phyloP scores from a whole-genome alignment of 1,140 invertebrate genomes.

The Pararge aegeria region DNA sequence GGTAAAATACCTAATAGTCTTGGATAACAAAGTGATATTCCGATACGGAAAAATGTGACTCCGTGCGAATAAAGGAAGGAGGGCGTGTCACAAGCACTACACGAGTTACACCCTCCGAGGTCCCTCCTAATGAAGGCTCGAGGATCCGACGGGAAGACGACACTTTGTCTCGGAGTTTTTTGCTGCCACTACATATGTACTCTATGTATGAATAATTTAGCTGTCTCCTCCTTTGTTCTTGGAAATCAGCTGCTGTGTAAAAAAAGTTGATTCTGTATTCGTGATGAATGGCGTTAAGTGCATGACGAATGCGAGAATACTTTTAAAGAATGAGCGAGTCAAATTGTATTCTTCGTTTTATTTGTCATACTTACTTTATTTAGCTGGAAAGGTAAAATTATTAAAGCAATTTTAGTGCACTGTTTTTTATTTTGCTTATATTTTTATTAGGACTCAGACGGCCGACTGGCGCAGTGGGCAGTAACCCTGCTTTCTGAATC shows the following conservation, averaged over 20 bases:
- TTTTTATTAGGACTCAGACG: not conserved
- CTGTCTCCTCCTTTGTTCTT: conserved; percentile 23
- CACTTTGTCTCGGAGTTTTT: conserved; percentile 54
- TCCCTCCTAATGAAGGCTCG: conserved; percentile 48
- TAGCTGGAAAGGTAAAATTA: not conserved
- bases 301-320: conserved; percentile 9
- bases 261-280: conserved; percentile 18
- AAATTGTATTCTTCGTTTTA: not conserved
- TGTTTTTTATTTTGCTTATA: not conserved
- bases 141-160: conserved; percentile 44
- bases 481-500: too few species aligned
- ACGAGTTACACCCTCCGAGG: conserved; percentile 34
- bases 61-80: conserved; percentile 25
- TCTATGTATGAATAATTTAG: conserved; percentile 32
- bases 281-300: conserved; percentile 8
- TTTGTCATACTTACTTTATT: not conserved
- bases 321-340: not conserved
- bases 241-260: conserved; percentile 23
- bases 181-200: conserved; percentile 30
- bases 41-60: conserved; percentile 28
- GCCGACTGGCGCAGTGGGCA: too few species aligned
- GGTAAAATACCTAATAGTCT: conserved; percentile 11
- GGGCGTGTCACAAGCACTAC: conserved; percentile 45
- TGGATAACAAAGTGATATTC: conserved; percentile 30
- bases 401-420: not conserved